A percentile compares a stretch with the other conserved stretches of the same genome.
Evolutionary conservation across 2,113 vertebrate species (phyloP).

Genomic region (Atherinomorus stipes): DNA sequence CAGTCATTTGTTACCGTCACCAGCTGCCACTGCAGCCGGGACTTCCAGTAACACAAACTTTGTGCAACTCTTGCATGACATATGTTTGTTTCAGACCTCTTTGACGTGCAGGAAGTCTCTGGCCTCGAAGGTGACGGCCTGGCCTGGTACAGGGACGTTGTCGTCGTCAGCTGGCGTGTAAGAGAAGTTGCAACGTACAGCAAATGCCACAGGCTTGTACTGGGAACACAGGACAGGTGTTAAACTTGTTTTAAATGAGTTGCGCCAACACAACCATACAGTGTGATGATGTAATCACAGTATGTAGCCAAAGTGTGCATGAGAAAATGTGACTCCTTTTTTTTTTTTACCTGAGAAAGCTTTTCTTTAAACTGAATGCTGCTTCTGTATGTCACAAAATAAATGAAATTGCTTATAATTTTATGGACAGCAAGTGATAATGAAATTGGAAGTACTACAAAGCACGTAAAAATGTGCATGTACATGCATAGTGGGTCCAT

Average conservation of each 20-base stretch:
- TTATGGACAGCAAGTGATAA: too few relatives aligned
- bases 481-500: neutral
- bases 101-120: conserved; percentile 99
- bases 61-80: neutral
- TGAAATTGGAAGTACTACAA: too few relatives aligned
- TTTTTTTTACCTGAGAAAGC: too few relatives aligned
- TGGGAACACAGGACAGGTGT: conserved; percentile 70
- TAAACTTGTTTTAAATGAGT: neutral
- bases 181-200: conserved; percentile 97
- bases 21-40: neutral
- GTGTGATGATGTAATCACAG: neutral
- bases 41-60: neutral
- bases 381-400: too few relatives aligned
- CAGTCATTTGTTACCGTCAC: neutral
- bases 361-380: too few relatives aligned
- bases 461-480: neutral
- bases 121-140: conserved; percentile 96
- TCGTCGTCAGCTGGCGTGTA: conserved; percentile 96
- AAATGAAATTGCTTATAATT: too few relatives aligned
- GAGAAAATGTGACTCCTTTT: neutral
- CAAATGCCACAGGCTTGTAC: conserved; percentile 97
- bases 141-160: conserved; percentile 93
- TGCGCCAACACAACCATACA: neutral
- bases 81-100: conserved; percentile 86
- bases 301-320: neutral